A percentile compares a stretch with the other conserved stretches of the same genome.
phyloP scores from a whole-genome alignment of 37 sponge, comb jelly and placozoan genomes.

The Oopsacas minuta region DNA sequence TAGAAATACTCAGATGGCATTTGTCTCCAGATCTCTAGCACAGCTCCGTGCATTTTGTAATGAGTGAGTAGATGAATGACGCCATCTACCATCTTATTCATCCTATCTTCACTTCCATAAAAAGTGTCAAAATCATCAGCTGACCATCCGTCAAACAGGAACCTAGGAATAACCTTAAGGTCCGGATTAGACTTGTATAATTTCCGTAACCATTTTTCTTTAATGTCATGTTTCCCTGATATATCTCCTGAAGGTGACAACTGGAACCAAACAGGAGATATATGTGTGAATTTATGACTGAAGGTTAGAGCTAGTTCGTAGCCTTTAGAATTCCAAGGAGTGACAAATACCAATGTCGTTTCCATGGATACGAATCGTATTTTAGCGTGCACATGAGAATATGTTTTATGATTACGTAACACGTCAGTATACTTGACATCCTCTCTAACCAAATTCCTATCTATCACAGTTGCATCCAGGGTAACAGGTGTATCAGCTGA shows the following conservation, averaged over 20 bases:
- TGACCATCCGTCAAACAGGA: slow-evolving; percentile 88
- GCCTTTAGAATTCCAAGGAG: slow-evolving; percentile 96
- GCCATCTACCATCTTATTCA: slow-evolving; percentile 25
- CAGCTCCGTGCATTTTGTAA: slow-evolving; percentile 68
- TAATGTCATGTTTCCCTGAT: background rate
- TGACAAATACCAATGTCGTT: slow-evolving; percentile 60
- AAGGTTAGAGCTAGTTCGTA: slow-evolving; percentile 84
- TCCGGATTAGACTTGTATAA: background rate
- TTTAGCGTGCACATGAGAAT: slow-evolving; percentile 25
- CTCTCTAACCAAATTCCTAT: slow-evolving; percentile 48
- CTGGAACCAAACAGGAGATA: slow-evolving; percentile 97
- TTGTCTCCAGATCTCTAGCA: slow-evolving; percentile 96
- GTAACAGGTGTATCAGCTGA: background rate
- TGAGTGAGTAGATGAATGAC: slow-evolving; percentile 19
- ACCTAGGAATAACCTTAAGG: slow-evolving; percentile 54
- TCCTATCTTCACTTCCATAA: slow-evolving; percentile 28
- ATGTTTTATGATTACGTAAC: slow-evolving; percentile 38
- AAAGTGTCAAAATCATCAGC: slow-evolving; percentile 39
- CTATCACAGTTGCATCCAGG: slow-evolving; percentile 33
- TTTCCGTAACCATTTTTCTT: background rate
- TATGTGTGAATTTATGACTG: slow-evolving; percentile 72
- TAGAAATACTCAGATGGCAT: slow-evolving; percentile 7
- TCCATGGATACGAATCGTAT: slow-evolving; percentile 23
- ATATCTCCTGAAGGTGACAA: slow-evolving; percentile 24
- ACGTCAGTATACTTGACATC: slow-evolving; percentile 58